Percentiles rank a stretch among this genome's conserved stretches.
Conservation (phyloP, 2,797 vertebrate species). For the Percopsis omiscomaycus region DNA sequence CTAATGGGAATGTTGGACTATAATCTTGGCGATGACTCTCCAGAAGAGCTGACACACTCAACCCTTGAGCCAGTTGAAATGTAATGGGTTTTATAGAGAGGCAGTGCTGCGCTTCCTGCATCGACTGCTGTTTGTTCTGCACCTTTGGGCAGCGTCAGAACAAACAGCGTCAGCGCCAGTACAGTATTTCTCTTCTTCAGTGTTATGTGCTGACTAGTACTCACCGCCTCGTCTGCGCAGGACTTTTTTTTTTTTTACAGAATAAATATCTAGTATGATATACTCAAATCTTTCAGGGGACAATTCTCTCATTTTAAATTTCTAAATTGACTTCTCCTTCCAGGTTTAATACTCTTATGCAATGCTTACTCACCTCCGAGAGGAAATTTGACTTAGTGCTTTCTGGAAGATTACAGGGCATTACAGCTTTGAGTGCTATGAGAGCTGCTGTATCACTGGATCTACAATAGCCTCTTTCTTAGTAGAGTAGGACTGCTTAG, state of each 20-base stretch:
- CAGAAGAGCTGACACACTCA: slow-evolving; percentile 45
- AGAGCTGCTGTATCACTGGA: slow-evolving; percentile 50
- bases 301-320: slow-evolving; percentile 44
- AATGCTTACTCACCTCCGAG: slow-evolving; percentile 48
- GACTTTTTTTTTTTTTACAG: too few species aligned
- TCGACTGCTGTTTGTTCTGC: slow-evolving; percentile 48
- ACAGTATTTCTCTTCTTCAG: slow-evolving; percentile 35
- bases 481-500: slow-evolving; percentile 18
- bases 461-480: slow-evolving; percentile 25
- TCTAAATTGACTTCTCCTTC: slow-evolving; percentile 58
- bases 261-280: too few species aligned
- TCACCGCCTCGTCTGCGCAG: too few species aligned
- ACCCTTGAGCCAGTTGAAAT: slow-evolving; percentile 56
- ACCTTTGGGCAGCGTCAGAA: slow-evolving; percentile 12
- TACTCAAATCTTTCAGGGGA: too few species aligned
- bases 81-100: slow-evolving; percentile 57
- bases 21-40: slow-evolving; percentile 37
- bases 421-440: slow-evolving; percentile 53
- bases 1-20: slow-evolving; percentile 26
- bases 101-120: slow-evolving; percentile 43
- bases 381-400: slow-evolving; percentile 48
- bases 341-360: slow-evolving; percentile 54
- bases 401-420: slow-evolving; percentile 57
- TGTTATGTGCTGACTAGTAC: neutral
- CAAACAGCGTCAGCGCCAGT: too few species aligned